Evolutionary conservation across 2,797 vertebrate genomes (phyloP), one percentile per base, ranked within the genome.

Genomic region (Dermochelys coriacea): DNA sequence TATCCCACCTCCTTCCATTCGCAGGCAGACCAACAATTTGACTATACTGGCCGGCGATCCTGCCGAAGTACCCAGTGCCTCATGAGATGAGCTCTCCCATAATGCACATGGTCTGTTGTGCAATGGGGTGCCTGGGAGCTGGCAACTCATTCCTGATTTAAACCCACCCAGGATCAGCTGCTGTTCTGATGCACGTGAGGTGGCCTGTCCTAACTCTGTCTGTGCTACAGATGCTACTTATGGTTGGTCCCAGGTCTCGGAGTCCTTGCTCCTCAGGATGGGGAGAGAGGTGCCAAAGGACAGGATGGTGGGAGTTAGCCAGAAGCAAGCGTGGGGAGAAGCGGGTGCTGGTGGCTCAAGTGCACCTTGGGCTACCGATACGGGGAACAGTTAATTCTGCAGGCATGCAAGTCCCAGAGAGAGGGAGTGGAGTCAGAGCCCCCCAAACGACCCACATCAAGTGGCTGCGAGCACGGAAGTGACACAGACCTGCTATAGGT

Each of bases 401-500:
- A 68, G 64, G 34, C n/a, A 19, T n/a, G 61, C 34, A 71, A 68
- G 68, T 41, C 68, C 37, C 37, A 25, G 68, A 71, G 21, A 37
- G 37, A 25, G 68, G n/a, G 68, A 10, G 21, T 2, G 6, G n/a
- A 21, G 68, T 78, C 47, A 34, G 27, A 19, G 27, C 41, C 78
- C 78, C 18, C 7, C 9, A 37, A 21, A 78, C 8, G 71, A 61
- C 47, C 31, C n/a, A n/a, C 51, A 79, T 68, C 74, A 68, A 64
- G 11, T 47, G 6, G 6, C 52, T 84, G 25, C 15, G 47, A 51
- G 25, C 15, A 37, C 34, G 23, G 71, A 57, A 8, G 49, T 31
- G 59, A 86, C 50, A 27, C 0, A 0, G 75, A 74, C 31, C 74
- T 74, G 68, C 71, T 87, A 88, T 0, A 0, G 0, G 1, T 85